Conservation (phyloP, 1,140 invertebrate genomes). For the Nasonia vitripennis region DNA sequence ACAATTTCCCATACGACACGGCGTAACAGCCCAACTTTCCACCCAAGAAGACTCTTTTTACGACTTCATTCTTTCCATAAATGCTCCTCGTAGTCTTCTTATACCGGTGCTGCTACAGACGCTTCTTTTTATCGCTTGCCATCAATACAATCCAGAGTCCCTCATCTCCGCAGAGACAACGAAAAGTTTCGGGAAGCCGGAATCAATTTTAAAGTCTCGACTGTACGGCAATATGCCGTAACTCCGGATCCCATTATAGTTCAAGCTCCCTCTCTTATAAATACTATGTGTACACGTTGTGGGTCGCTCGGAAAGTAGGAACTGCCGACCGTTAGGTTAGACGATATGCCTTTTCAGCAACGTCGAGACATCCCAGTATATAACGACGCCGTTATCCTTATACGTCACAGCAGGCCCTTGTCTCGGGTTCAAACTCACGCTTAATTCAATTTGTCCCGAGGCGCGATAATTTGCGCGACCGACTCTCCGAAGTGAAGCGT, state of each 20-base stretch:
- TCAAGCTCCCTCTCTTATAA: neutral
- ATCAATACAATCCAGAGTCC: neutral
- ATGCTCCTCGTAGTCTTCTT: slow-evolving; percentile 22
- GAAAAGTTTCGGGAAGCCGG: slow-evolving; percentile 1
- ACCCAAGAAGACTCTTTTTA: slow-evolving; percentile 24
- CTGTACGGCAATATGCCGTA: slow-evolving; percentile 8
- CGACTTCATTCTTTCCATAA: slow-evolving; percentile 36
- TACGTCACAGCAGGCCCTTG: slow-evolving; percentile 51
- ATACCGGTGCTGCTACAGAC: neutral
- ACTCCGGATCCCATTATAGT: slow-evolving; percentile 34
- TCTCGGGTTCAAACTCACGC: slow-evolving; percentile 57
- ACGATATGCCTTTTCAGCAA: neutral
- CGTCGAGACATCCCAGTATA: slow-evolving; percentile 44
- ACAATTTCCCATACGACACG: slow-evolving; percentile 18
- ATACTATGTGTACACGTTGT: neutral
- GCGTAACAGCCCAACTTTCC: neutral
- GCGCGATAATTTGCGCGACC: slow-evolving; percentile 58
- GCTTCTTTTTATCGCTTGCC: neutral
- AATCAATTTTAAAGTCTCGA: slow-evolving; percentile 35
- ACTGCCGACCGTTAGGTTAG: slow-evolving; percentile 40
- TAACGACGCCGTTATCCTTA: neutral
- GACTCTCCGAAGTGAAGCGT: slow-evolving; percentile 48
- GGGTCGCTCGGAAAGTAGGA: neutral
- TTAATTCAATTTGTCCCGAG: slow-evolving; percentile 58
- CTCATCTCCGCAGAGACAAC: neutral